Evolutionary conservation across 1,140 invertebrate species (phyloP), one percentile per base, ranked within the genome.

Genomic region (Hestina assimilis): DNA sequence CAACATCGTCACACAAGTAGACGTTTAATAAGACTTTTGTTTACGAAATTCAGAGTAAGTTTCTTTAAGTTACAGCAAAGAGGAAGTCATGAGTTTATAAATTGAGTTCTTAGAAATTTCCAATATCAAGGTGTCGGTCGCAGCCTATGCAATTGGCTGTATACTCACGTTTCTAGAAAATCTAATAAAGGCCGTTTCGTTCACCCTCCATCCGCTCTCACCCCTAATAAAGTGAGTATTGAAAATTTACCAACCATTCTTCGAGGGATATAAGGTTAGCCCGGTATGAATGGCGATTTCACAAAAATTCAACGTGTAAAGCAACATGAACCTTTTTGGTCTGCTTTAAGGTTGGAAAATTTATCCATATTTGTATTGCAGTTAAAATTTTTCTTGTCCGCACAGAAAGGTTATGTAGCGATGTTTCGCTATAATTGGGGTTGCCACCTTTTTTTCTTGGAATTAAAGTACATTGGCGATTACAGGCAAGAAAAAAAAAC

Each of bases 201-300:
- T 73, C 77, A 75, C 75, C 78, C 79, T 79, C 68, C 69, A 75
- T 73, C 77, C 79, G 75, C 72, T 71, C 72, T 71, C 79, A 66
- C 79, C 80, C 85, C 78, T 89, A 89, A 89, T 89, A 89, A 89
- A 89, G 85, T 83, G 82, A 83, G 83, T 89, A 89, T 89, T 89
- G 88, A 89, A 89, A 89, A 89, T 89, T 89, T 89, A 88, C 84
- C 85, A 83, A 87, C 82, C 84, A 89, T 89, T 89, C 83, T 89
- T 79, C 69, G 73, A 70, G 72, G 81, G 78, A 82, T 87, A 88
- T 87, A 86, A 87, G 83, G 84, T 88, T 88, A 86, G 75, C 57
- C 70, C 63, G 50, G 64, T 62, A 74, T 77, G 69, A 78, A 83
- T 77, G 73, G 73, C 70, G 69, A 75, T 75, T 66, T 69, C 61